Conservation (phyloP, 2,888 invertebrate species). For the Pteria penguin region DNA sequence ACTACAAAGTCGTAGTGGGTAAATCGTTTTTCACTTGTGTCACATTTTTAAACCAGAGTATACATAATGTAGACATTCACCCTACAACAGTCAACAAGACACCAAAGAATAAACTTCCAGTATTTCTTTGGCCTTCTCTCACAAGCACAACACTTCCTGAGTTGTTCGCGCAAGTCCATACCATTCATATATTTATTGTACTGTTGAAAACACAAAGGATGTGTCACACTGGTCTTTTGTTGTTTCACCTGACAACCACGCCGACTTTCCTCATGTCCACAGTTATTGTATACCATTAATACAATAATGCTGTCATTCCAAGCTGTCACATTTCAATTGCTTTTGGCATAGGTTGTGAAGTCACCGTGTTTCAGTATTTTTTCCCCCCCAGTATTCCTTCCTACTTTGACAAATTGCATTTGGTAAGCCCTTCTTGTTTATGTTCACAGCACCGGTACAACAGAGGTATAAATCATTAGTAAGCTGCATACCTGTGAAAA, state of each 20-base stretch:
- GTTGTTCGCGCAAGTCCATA: neutral
- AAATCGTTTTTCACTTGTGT: neutral
- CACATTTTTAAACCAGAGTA: neutral
- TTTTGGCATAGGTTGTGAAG: neutral
- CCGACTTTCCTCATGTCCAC: neutral
- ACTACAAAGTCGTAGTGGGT: neutral
- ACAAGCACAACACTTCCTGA: neutral
- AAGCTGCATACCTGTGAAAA: neutral
- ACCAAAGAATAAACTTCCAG: too few species aligned
- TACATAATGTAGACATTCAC: neutral
- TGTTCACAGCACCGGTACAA: neutral
- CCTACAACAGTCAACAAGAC: neutral
- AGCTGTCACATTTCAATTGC: neutral
- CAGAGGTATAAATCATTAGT: neutral
- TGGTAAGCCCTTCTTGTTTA: neutral
- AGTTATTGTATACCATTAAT: neutral
- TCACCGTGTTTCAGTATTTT: neutral
- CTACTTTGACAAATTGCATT: too few species aligned
- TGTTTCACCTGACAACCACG: neutral
- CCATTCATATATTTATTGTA: constrained; percentile 4
- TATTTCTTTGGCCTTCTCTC: neutral
- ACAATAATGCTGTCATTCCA: neutral
- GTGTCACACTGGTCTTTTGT: neutral
- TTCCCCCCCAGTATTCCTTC: too few species aligned
- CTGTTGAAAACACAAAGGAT: too few species aligned